Evolutionary conservation across 2,888 invertebrate species (phyloP).

Genomic region (Eremobia ochroleuca): DNA sequence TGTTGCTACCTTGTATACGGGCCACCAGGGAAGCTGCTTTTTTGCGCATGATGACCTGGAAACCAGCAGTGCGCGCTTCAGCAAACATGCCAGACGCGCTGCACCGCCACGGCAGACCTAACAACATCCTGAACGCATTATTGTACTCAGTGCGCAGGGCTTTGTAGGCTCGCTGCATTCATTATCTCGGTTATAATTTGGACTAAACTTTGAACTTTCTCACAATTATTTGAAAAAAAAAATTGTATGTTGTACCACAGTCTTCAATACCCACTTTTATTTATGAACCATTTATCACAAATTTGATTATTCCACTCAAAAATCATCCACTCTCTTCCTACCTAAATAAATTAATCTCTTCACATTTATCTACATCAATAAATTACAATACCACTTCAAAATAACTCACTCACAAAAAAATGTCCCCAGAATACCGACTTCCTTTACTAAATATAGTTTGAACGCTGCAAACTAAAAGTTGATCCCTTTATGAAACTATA

Average conservation of each 20-base stretch:
- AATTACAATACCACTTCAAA: slow-evolving; percentile 50
- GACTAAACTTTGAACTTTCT: slow-evolving; percentile 40
- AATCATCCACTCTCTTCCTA: slow-evolving; percentile 14
- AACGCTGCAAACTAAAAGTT: slow-evolving; percentile 47
- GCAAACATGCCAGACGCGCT: no score
- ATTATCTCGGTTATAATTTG: no score
- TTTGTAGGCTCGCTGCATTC: no score
- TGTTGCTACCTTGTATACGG: no score
- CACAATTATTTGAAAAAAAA: slow-evolving; percentile 33
- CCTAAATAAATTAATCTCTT: slow-evolving; percentile 49
- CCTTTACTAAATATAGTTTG: slow-evolving; percentile 56
- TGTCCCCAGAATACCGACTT: slow-evolving; percentile 49
- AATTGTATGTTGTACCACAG: slow-evolving; percentile 14
- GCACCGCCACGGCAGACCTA: no score
- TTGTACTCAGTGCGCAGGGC: no score
- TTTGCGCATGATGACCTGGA: no score
- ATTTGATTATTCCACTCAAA: neutral
- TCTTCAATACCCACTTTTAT: neutral
- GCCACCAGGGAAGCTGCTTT: no score
- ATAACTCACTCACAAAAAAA: slow-evolving; percentile 52
- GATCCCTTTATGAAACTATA: slow-evolving; percentile 38
- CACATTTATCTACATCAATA: slow-evolving; percentile 41
- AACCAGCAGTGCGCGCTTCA: no score
- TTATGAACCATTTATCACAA: neutral
- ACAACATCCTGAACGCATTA: no score